Base-by-base conservation (phyloP, 2,113 vertebrate species). In the Orthonyx spaldingii region DNA sequence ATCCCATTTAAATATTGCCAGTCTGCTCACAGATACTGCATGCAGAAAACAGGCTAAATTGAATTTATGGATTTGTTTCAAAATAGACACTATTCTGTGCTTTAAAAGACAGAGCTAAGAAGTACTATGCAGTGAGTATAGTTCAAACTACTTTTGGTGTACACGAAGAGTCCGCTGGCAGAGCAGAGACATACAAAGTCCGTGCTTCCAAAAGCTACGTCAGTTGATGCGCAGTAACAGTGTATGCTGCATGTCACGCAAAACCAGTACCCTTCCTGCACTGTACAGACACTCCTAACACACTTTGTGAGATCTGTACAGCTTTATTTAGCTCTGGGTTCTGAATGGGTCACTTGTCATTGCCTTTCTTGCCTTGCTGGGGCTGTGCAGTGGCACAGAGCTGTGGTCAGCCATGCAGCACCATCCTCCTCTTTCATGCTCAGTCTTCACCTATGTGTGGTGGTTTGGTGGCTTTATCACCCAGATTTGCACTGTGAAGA, bases 1-100 rank as follows among this genome's bases (percentile, higher is more conserved):
- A 89, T 82, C 56, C n/a, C 44, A 44, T 81, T 92, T 96, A 92
- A 90, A 81, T 88, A 80, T 60, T 75, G 24, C 27, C 3, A 6
- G 47, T 50, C 56, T 77, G 42, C 52, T 90, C 74, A 77, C 17
- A 80, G 24, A 44, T 74, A 60, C 11, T 80, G 46, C 30, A 86
- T 50, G 47, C 35, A 77, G 63, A 94, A 84, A 94, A 66, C 9
- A 52, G 23, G 8, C 2, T 74, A 69, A 55, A 85, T 37, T 69
- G 66, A 60, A 63, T 88, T 80, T 47, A 59, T 39, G 15, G 24
- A 44, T 90, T 90, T 90, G 28, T 88, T 96, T 83, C 32, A 55
- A 83, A 88, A 80, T 10, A 76, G 27, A 24, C 12, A 16, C 33
- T 93, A 27, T 82, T 66, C 22, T 57, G 16, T 87, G 33, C 46